phyloP scores from a whole-genome alignment of 2,797 vertebrate genomes.

The Poecilia gillii region DNA sequence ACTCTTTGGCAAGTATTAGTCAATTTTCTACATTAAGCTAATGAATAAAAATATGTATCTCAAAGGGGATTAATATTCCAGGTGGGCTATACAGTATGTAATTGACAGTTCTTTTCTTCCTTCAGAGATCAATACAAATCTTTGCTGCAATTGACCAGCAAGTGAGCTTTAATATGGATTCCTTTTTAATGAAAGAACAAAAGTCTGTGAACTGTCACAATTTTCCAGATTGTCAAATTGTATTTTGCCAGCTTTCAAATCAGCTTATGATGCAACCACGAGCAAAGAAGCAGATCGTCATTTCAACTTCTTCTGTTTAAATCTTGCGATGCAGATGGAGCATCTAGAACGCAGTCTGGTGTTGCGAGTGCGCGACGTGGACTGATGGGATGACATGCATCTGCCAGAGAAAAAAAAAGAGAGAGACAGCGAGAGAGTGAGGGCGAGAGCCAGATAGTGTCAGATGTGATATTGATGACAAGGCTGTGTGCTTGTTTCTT shows the following conservation, averaged over 20 bases:
- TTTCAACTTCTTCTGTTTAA: conserved; percentile 22
- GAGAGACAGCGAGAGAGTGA: conserved; percentile 5
- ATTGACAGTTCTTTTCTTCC: conserved; percentile 42
- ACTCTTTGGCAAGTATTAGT: conserved; percentile 37
- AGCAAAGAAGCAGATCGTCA: conserved; percentile 23
- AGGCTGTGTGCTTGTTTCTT: conserved; percentile 52
- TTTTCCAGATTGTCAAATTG: not conserved
- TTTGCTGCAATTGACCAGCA: conserved; percentile 16
- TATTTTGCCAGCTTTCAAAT: not conserved
- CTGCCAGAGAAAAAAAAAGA: conserved; percentile 24
- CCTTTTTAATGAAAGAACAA: conserved; percentile 8
- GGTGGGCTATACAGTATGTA: conserved; percentile 27
- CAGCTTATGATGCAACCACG: conserved; percentile 9
- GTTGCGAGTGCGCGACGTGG: conserved; percentile 21
- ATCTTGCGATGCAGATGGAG: conserved; percentile 19
- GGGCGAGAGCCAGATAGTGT: conserved; percentile 47
- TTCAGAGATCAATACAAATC: conserved; percentile 37
- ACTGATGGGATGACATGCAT: conserved; percentile 49
- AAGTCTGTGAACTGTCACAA: conserved; percentile 6
- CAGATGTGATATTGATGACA: conserved; percentile 68
- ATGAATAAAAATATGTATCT: conserved; percentile 39
- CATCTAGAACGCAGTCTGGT: conserved; percentile 15
- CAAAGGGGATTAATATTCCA: conserved; percentile 33
- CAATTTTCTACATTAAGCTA: conserved; percentile 28
- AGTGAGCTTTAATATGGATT: conserved; percentile 25